Evolutionary conservation across 2,113 vertebrate genomes (phyloP).

Genomic region (Sander lucioperca): DNA sequence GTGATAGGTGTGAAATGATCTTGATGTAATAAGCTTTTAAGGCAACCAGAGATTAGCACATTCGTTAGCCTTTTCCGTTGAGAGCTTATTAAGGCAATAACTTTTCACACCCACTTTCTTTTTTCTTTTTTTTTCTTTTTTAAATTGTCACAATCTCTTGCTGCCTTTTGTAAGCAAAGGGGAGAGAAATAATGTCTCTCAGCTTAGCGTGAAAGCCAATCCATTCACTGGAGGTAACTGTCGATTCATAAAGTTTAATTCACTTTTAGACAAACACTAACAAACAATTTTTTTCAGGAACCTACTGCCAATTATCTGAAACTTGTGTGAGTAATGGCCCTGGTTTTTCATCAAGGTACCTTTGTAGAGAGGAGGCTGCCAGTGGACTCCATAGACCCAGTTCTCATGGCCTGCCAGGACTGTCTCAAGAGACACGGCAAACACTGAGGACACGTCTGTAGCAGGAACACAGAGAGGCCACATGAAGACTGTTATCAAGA

Average conservation of each 20-base stretch:
- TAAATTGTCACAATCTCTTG: background rate
- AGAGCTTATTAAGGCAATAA: constrained; percentile 48
- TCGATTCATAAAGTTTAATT: background rate
- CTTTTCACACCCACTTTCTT: constrained; percentile 14
- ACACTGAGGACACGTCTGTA: constrained; percentile 78
- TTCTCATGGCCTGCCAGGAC: constrained; percentile 97
- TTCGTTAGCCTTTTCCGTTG: constrained; percentile 16
- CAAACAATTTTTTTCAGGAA: background rate
- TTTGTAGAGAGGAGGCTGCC: constrained; percentile 90
- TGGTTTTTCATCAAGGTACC: constrained; percentile 81
- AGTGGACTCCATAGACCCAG: constrained; percentile 95
- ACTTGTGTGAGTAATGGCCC: background rate
- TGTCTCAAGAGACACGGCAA: constrained; percentile 91
- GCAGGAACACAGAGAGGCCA: constrained; percentile 55
- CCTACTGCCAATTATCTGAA: constrained; percentile 3
- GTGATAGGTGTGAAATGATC: constrained; percentile 17
- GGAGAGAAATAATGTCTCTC: constrained; percentile 17
- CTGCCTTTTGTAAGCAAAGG: constrained; percentile 26
- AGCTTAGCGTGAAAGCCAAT: background rate
- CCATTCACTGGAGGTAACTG: constrained; percentile 1
- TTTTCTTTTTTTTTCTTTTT: background rate
- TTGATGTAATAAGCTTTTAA: constrained; percentile 35
- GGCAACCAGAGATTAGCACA: constrained; percentile 27
- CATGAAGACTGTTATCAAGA: background rate
- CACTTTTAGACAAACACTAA: background rate